Percentiles rank a stretch among this genome's conserved stretches.
These are phyloP conservation scores for Toxotes jaculatrix DNA, from an alignment of 2,113 vertebrate genomes.

Conservation along the genomic window DNA sequence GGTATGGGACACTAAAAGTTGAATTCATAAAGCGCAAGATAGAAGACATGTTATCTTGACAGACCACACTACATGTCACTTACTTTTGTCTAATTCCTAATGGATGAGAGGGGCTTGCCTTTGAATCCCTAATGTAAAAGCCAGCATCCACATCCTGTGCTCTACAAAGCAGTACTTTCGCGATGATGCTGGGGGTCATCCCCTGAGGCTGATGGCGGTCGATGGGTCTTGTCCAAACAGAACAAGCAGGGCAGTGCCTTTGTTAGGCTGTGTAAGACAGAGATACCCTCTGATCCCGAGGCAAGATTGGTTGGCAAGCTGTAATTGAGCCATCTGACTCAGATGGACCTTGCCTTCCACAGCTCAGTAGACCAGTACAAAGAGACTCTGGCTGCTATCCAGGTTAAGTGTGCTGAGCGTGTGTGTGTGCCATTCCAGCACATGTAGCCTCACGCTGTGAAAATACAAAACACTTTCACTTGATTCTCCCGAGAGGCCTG, in stretches of 20 bases:
- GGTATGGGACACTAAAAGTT: neutral
- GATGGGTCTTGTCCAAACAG: slow-evolving; percentile 55
- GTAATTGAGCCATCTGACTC: slow-evolving; percentile 74
- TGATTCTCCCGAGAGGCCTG: slow-evolving; percentile 17
- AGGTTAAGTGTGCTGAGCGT: slow-evolving; percentile 56
- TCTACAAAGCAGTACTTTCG: slow-evolving; percentile 25
- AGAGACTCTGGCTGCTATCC: slow-evolving; percentile 68
- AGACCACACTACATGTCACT: neutral
- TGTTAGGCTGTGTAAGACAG: slow-evolving; percentile 47
- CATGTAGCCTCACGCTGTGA: slow-evolving; percentile 48
- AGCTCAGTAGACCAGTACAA: slow-evolving; percentile 71
- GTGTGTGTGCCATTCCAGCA: slow-evolving; percentile 48
- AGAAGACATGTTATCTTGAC: neutral
- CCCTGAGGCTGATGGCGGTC: slow-evolving; percentile 36
- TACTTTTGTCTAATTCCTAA: neutral
- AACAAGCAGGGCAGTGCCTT: slow-evolving; percentile 22
- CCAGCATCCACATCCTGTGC: slow-evolving; percentile 12
- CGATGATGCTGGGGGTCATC: slow-evolving; percentile 23
- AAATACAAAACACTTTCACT: slow-evolving; percentile 58
- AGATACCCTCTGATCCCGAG: slow-evolving; percentile 50
- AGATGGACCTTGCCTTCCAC: slow-evolving; percentile 61
- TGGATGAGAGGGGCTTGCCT: neutral
- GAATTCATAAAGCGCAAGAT: neutral
- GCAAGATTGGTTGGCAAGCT: slow-evolving; percentile 27
- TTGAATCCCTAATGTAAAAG: neutral